These are phyloP conservation scores for Zaprionus davidi DNA, from an alignment of 1,140 invertebrate genomes.

Conservation along the genomic window DNA sequence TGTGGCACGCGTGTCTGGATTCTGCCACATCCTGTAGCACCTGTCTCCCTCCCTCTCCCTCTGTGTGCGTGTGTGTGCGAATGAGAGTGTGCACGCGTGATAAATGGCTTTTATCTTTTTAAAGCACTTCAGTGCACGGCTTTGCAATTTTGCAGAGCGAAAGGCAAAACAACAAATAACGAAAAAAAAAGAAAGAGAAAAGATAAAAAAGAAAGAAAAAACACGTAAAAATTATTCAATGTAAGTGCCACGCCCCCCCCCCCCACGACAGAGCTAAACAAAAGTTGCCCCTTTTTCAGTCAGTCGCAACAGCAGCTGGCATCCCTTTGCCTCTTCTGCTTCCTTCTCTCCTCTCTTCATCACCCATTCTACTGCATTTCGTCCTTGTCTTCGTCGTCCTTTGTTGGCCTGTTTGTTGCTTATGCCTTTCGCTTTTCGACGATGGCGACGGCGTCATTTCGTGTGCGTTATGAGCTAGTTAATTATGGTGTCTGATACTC, in stretches of 20 bases:
- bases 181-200: constrained; percentile 15
- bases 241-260: constrained; percentile 52
- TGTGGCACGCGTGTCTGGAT: constrained; percentile 34
- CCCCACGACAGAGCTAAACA: constrained; percentile 30
- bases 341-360: background rate
- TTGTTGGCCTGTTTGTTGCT: constrained; percentile 15
- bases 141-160: constrained; percentile 42
- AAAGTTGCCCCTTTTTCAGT: constrained; percentile 45
- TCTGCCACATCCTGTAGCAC: constrained; percentile 41
- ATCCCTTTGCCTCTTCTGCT: constrained; percentile 28
- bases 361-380: constrained; percentile 7
- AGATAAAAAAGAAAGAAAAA: constrained; percentile 4
- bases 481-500: constrained; percentile 81
- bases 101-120: constrained; percentile 83
- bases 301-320: constrained; percentile 57
- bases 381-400: constrained; percentile 27
- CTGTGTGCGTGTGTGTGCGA: constrained; percentile 13
- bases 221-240: constrained; percentile 59
- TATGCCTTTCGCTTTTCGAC: constrained; percentile 33
- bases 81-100: constrained; percentile 64
- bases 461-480: constrained; percentile 75
- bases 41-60: constrained; percentile 2
- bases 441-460: constrained; percentile 35
- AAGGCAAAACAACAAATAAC: constrained; percentile 21
- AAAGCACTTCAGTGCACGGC: constrained; percentile 75